A percentile compares a stretch with the other conserved stretches of the same genome.
Evolutionary conservation across 2,797 vertebrate species (phyloP).

Genomic region (Phataginus tricuspis): DNA sequence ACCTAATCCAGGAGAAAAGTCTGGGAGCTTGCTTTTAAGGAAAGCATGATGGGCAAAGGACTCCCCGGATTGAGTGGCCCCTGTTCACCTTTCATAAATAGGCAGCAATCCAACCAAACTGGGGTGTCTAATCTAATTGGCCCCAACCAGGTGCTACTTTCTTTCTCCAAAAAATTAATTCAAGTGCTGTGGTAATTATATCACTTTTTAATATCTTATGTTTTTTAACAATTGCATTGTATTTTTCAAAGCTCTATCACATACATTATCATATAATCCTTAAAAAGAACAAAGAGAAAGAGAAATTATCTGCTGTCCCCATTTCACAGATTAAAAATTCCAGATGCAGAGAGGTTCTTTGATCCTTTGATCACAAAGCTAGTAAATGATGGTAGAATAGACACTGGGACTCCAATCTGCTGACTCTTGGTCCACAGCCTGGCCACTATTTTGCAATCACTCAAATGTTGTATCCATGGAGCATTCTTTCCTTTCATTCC

Average conservation of each 20-base stretch:
- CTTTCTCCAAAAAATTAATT: constrained; percentile 31
- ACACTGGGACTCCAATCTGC: accelerated
- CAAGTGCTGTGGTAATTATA: not conserved
- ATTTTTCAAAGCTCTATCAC: not conserved
- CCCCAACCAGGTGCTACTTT: not conserved
- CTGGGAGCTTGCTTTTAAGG: not conserved
- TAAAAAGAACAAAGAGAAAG: not conserved
- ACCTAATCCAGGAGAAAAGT: not conserved
- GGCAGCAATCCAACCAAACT: not conserved
- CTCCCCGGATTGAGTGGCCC: not conserved
- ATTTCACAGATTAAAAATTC: not conserved
- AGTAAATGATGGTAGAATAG: not conserved
- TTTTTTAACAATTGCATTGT: not conserved
- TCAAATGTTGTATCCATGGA: not conserved
- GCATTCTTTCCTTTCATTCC: not conserved
- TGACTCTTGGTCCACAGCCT: not conserved
- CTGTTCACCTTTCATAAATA: not conserved
- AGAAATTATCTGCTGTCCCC: not conserved
- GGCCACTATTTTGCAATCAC: not conserved
- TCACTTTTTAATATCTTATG: not conserved
- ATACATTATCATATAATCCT: not conserved
- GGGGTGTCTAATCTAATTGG: not conserved
- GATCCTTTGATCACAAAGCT: not conserved
- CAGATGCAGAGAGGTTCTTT: not conserved
- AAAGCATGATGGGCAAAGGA: not conserved